Evolutionary conservation across 30 jellyfish, hydroid and myxozoan genomes (phyloP).

Genomic region (Hydractinia symbiolongicarpus): DNA sequence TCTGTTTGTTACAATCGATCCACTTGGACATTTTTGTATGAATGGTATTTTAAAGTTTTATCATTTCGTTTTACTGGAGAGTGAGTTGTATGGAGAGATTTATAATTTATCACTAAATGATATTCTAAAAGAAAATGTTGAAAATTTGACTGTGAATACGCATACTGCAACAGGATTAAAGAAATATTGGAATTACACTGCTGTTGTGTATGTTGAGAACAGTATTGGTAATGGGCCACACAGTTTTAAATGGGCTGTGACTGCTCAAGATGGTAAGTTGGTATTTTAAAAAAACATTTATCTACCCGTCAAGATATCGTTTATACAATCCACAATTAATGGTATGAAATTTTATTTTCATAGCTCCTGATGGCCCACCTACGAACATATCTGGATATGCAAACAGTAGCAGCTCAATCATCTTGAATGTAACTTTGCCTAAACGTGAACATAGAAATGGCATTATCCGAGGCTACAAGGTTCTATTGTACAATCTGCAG

Average conservation of each 20-base stretch:
- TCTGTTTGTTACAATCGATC: neutral
- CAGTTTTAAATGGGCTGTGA: slow-evolving; percentile 6
- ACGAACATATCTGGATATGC: neutral
- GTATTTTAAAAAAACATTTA: neutral
- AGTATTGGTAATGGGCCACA: neutral
- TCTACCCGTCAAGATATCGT: neutral
- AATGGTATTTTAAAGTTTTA: neutral
- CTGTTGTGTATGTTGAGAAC: neutral
- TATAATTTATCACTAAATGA: neutral
- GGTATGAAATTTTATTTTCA: neutral
- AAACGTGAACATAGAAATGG: neutral
- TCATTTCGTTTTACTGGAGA: neutral
- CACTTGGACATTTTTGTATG: neutral
- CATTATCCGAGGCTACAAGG: neutral
- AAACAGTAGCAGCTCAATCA: neutral
- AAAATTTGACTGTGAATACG: neutral
- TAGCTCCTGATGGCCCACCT: slow-evolving; percentile 19
- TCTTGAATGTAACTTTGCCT: neutral
- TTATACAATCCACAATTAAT: neutral
- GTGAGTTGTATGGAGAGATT: neutral
- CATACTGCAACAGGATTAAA: neutral
- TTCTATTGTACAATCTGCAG: neutral
- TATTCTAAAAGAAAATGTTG: neutral
- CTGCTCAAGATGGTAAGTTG: slow-evolving; percentile 16
- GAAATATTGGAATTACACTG: slow-evolving; percentile 16